Conservation (phyloP, 2,113 vertebrate species). For the Barbus barbus region DNA sequence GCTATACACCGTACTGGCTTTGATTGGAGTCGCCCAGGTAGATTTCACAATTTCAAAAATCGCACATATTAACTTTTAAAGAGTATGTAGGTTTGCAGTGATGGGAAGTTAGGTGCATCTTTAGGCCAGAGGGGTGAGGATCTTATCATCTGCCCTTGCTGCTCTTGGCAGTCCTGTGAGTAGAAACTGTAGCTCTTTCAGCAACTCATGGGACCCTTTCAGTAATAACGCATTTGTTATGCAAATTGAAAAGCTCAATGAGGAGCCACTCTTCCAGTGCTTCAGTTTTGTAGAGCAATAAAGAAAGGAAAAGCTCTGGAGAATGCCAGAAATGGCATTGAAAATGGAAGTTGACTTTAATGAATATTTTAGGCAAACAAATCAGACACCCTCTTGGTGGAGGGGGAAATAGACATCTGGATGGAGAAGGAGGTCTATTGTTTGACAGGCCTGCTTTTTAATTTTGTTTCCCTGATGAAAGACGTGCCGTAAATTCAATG, state of each 20-base stretch:
- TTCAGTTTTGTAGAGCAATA: slow-evolving; percentile 43
- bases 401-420: slow-evolving; percentile 35
- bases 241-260: slow-evolving; percentile 58
- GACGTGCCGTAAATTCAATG: neutral
- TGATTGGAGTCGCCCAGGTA: slow-evolving; percentile 96
- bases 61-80: neutral
- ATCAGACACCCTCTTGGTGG: slow-evolving; percentile 10
- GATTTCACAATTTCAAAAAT: neutral
- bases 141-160: slow-evolving; percentile 59
- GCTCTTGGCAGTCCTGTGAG: slow-evolving; percentile 54
- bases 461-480: slow-evolving; percentile 10
- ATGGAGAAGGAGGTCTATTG: neutral
- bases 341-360: slow-evolving; percentile 51
- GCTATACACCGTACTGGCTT: slow-evolving; percentile 90
- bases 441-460: slow-evolving; percentile 7
- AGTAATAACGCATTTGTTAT: slow-evolving; percentile 62
- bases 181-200: slow-evolving; percentile 56
- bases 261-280: slow-evolving; percentile 44
- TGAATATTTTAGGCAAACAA: slow-evolving; percentile 56
- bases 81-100: neutral
- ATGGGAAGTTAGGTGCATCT: neutral
- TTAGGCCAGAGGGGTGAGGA: neutral
- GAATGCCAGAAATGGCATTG: slow-evolving; percentile 41
- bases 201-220: slow-evolving; percentile 41
- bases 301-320: slow-evolving; percentile 34